Evolutionary conservation across 2,113 vertebrate species (phyloP).

Genomic region (Python bivittatus): DNA sequence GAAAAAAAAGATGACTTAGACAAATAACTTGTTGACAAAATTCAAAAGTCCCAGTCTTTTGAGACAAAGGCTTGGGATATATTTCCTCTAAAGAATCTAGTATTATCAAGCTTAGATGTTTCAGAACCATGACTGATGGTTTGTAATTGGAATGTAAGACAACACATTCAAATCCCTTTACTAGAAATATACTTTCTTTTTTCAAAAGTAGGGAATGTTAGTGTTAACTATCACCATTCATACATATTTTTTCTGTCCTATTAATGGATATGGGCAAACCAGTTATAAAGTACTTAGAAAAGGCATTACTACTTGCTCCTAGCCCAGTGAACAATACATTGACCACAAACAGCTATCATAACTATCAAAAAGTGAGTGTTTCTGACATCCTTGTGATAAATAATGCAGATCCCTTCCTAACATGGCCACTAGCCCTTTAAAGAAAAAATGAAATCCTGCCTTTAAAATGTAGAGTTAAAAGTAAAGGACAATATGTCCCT

Average conservation of each 20-base stretch:
- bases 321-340: background rate
- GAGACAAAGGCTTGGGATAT: background rate
- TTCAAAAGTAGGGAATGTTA: background rate
- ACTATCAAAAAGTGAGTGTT: background rate
- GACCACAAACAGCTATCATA: background rate
- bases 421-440: background rate
- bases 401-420: background rate
- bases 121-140: background rate
- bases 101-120: background rate
- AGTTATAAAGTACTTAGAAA: background rate
- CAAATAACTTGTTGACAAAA: background rate
- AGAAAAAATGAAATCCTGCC: background rate
- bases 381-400: background rate
- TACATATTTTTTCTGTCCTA: background rate
- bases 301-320: no score
- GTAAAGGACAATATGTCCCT: background rate
- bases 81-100: background rate
- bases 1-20: background rate
- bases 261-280: background rate
- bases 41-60: background rate
- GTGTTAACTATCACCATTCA: background rate
- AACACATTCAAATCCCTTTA: background rate
- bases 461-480: background rate
- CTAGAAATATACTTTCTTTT: background rate
- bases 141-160: background rate